Conservation (phyloP, 1,140 invertebrate species). For the Euura lappo region DNA sequence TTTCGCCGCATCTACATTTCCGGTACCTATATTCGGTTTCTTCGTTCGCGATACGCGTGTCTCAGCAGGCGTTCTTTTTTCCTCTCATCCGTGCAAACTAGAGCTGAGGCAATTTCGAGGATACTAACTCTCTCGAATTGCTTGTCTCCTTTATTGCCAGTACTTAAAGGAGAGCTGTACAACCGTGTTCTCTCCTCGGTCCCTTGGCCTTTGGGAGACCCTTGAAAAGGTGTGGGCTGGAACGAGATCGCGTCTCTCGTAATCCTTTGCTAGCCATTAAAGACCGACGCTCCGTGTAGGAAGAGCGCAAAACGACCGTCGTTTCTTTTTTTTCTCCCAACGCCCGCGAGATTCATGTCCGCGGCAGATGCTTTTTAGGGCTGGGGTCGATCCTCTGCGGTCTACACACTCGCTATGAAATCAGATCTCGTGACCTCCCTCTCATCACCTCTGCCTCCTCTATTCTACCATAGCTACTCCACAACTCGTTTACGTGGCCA, state of each 20-base stretch:
- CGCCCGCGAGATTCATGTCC: no score
- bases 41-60: no score
- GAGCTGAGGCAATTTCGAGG: not conserved
- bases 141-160: not conserved
- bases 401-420: no score
- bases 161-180: not conserved
- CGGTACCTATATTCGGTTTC: no score
- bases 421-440: no score
- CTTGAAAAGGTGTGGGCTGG: not conserved
- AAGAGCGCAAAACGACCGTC: constrained; percentile 3
- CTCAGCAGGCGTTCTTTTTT: no score
- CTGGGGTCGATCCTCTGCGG: no score
- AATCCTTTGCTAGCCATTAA: not conserved
- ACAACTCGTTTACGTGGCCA: not conserved
- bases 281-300: not conserved
- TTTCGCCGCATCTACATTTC: no score
- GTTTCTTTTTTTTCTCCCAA: not conserved
- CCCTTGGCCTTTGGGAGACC: not conserved
- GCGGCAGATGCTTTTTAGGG: no score
- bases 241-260: not conserved
- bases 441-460: not conserved
- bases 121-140: not conserved
- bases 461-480: not conserved
- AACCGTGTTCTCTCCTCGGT: not conserved
- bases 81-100: not conserved